Percentiles rank a stretch among this genome's conserved stretches.
phyloP scores from a whole-genome alignment of 2,888 invertebrate genomes.

The Cerastis leucographa region DNA sequence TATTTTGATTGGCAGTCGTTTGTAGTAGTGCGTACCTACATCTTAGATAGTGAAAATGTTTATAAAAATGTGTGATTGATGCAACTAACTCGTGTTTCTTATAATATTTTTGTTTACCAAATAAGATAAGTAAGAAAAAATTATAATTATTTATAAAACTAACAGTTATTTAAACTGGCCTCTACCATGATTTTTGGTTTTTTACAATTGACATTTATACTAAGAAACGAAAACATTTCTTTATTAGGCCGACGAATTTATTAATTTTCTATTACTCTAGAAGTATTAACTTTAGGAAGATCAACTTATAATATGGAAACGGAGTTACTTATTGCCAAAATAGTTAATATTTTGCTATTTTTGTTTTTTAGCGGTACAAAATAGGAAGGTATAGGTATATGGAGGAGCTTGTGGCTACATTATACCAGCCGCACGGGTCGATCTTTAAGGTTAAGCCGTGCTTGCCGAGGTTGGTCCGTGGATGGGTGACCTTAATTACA shows the following conservation, averaged over 20 bases:
- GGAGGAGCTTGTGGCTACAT: no score
- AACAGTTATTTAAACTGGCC: conserved; percentile 29
- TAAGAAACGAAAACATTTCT: conserved; percentile 38
- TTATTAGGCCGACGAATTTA: conserved; percentile 46
- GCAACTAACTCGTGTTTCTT: neutral
- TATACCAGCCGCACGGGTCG: no score
- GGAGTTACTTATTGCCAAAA: conserved; percentile 37
- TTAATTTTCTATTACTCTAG: conserved; percentile 40
- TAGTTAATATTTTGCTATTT: conserved; percentile 26
- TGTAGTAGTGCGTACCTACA: no score
- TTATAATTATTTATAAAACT: conserved; percentile 15
- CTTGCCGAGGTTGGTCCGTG: no score
- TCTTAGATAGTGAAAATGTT: neutral
- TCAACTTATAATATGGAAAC: conserved; percentile 29
- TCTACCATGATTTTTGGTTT: conserved; percentile 17
- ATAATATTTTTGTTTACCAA: conserved; percentile 1
- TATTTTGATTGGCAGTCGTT: no score
- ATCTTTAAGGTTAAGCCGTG: no score
- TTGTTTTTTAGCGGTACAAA: conserved; percentile 35
- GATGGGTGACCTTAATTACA: no score
- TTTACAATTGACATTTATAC: conserved; percentile 41
- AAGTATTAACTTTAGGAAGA: conserved; percentile 15
- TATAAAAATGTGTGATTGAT: neutral
- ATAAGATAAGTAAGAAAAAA: conserved; percentile 17
- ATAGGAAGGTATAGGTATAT: conserved; percentile 27